Percentiles rank a stretch among this genome's conserved stretches.
Conservation (phyloP, 2,888 invertebrate genomes). For the Xiphydria camelus region DNA sequence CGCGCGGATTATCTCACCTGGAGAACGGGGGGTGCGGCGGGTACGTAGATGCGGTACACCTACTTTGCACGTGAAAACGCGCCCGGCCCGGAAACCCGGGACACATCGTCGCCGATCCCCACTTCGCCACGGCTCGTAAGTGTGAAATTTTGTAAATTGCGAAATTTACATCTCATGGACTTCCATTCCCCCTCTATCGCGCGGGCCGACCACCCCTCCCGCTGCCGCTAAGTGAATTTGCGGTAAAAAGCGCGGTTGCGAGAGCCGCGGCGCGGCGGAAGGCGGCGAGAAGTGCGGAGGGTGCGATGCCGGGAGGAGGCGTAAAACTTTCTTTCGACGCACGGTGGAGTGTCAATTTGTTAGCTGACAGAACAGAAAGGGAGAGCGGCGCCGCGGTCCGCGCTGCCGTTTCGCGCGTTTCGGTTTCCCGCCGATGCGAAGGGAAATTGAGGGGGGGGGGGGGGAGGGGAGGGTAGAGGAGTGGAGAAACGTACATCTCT, state of each 20-base stretch:
- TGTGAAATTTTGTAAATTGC: slow-evolving; percentile 15
- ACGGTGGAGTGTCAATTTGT: slow-evolving; percentile 15
- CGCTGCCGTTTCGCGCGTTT: too few relatives aligned
- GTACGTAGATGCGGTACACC: too few relatives aligned
- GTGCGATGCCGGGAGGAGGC: neutral
- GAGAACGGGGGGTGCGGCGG: too few relatives aligned
- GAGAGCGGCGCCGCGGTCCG: too few relatives aligned
- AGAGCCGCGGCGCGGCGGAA: neutral
- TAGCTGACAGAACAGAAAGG: slow-evolving; percentile 13
- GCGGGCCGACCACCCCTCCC: neutral
- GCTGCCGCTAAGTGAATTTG: slow-evolving; percentile 12
- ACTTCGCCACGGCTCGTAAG: too few relatives aligned
- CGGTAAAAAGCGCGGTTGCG: slow-evolving; percentile 11
- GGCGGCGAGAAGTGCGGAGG: neutral
- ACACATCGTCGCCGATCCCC: too few relatives aligned
- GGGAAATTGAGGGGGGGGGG: neutral
- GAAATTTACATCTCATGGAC: slow-evolving; percentile 17
- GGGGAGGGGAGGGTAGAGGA: too few relatives aligned
- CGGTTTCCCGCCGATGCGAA: too few relatives aligned
- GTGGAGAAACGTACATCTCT: too few relatives aligned
- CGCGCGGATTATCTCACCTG: slow-evolving; percentile 13
- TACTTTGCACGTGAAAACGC: too few relatives aligned
- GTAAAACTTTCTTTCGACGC: slow-evolving; percentile 14
- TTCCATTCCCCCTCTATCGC: slow-evolving; percentile 2
- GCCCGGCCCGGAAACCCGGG: too few relatives aligned